Percentiles rank a stretch among this genome's conserved stretches.
phyloP scores from a whole-genome alignment of 2,797 vertebrate species.

The Nannoperca australis region DNA sequence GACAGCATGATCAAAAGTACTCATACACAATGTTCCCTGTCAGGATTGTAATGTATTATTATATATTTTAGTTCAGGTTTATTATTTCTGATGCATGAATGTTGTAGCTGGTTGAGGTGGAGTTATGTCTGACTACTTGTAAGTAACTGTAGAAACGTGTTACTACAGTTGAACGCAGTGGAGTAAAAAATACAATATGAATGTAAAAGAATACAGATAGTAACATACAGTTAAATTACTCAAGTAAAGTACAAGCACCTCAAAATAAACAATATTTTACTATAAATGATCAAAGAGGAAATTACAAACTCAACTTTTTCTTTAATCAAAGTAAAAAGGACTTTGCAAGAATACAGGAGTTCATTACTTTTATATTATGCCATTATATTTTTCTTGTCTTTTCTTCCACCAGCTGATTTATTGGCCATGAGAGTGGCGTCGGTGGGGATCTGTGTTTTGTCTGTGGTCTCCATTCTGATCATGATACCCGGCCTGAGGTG shows the following conservation, averaged over 20 bases:
- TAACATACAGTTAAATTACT: not conserved
- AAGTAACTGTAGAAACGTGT: no score
- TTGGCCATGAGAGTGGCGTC: conserved; percentile 7
- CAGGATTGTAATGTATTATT: no score
- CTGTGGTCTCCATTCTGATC: conserved; percentile 20
- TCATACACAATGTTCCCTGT: not conserved
- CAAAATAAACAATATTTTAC: not conserved
- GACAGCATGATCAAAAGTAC: not conserved
- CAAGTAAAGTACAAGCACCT: not conserved
- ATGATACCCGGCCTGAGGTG: conserved; percentile 38
- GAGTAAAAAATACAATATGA: not conserved
- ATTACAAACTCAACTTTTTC: not conserved
- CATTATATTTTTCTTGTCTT: not conserved
- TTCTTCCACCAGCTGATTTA: conserved; percentile 18
- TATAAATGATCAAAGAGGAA: not conserved
- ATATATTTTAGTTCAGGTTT: not conserved
- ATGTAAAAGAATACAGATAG: not conserved
- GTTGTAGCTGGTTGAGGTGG: not conserved
- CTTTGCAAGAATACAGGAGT: no score
- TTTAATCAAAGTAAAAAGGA: not conserved
- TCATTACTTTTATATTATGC: no score
- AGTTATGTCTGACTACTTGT: not conserved
- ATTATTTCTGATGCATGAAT: not conserved
- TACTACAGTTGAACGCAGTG: not conserved
- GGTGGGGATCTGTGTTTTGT: conserved; percentile 33